Evolutionary conservation across 1,140 invertebrate genomes (phyloP), one percentile per base, ranked within the genome.

Genomic region (Calycopis cecrops): DNA sequence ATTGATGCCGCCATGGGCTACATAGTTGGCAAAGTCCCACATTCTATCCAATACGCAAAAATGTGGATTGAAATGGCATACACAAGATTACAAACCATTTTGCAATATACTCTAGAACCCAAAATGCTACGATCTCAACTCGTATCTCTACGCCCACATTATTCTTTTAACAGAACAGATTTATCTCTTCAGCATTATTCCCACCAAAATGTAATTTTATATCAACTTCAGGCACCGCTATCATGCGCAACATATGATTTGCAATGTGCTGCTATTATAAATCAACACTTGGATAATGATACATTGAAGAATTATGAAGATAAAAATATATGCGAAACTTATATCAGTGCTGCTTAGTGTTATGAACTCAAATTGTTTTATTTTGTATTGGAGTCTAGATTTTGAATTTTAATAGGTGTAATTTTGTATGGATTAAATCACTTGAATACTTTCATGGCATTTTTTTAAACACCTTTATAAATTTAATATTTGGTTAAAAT

Each of bases 1-100:
- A 47, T 80, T 0, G 55, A 68, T 3, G 49, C 35, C 0, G 67
- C 68, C 44, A 67, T 79, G 0, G 59, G 67, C 0, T 56, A 52
- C 9, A 35, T 81, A 3, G 35, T 65, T 0, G 76, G 75, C 0
- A 63, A 64, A 12, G 69, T 76, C 0, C 12, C 67, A 0, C 65
- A 76, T 50, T 79, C 78, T 0, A 64, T 67, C n/a, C 78, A 84
- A 52, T 84, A 81, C 18, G 60, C 65, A 1, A 59, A 67, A 9
- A 59, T 67, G 4, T 57, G 67, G 9, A 69, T 79, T 7, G 63
- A 76, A 47, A 55, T 61, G 0, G 67, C 72, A 0, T 69, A 72
- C 37, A 54, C 35, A 2, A 62, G 69, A 11, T 57, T 84, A 10
- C 3, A 50, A 1, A 57, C 62, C 44, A 55, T 65, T 11, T 52